These are phyloP conservation scores for Deilephila elpenor DNA, from an alignment of 2,888 invertebrate genomes.

Conservation along the genomic window DNA sequence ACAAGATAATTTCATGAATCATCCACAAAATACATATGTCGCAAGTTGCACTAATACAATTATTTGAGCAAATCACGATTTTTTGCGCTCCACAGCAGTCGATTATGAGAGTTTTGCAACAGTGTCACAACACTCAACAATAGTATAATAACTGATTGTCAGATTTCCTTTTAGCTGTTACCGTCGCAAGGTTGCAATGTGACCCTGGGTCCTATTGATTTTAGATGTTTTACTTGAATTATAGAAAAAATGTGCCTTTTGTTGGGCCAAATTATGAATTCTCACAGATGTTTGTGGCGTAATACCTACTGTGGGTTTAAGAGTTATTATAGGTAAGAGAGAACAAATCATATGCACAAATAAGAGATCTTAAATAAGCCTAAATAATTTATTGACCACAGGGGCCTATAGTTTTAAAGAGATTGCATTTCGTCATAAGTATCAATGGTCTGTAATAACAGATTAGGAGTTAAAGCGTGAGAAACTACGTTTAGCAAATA, in stretches of 20 bases:
- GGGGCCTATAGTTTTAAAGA: no score
- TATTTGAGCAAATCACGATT: conserved; percentile 25
- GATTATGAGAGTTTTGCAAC: conserved; percentile 63
- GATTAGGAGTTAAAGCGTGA: no score
- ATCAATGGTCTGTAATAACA: no score
- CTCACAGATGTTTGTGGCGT: not conserved
- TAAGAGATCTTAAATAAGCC: not conserved
- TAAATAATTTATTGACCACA: no score
- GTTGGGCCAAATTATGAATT: not conserved
- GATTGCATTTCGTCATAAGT: no score
- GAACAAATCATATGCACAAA: not conserved
- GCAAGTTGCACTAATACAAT: not conserved
- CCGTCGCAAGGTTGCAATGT: conserved; percentile 52
- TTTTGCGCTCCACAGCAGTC: conserved; percentile 37
- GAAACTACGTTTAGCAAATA: no score
- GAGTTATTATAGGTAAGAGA: not conserved
- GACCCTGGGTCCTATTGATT: conserved; percentile 50
- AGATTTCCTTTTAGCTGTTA: conserved; percentile 65
- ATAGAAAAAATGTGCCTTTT: conserved; percentile 9
- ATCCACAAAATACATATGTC: no score
- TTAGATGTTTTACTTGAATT: conserved; percentile 28
- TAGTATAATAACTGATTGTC: conserved; percentile 54
- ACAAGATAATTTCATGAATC: no score
- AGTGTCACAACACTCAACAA: conserved; percentile 61
- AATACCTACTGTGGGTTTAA: not conserved